These are phyloP conservation scores for Drosophila lacertosa DNA, from an alignment of 1,140 invertebrate species.

Conservation along the genomic window DNA sequence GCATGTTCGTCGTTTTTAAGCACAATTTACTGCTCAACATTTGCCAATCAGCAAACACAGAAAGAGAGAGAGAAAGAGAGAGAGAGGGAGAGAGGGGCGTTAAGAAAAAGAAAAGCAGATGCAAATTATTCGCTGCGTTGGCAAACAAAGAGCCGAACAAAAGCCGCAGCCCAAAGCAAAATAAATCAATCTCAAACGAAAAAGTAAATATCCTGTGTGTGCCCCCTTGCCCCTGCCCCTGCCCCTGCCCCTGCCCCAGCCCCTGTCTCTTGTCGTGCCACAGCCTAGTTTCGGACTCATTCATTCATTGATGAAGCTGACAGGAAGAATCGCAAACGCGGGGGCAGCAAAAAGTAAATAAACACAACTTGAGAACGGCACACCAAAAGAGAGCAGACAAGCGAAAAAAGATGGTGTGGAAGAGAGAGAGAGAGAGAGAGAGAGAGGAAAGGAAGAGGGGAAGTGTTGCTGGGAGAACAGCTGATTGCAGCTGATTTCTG, in stretches of 20 bases:
- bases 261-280: too few species aligned
- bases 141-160: conserved; percentile 51
- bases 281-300: conserved; percentile 15
- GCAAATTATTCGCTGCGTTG: conserved; percentile 67
- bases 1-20: conserved; percentile 17
- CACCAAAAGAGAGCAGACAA: background rate
- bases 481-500: conserved; percentile 77
- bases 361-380: conserved; percentile 54
- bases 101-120: conserved; percentile 4
- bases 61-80: background rate
- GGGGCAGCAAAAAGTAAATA: conserved; percentile 65
- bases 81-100: background rate
- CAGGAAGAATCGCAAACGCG: conserved; percentile 17
- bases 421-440: background rate
- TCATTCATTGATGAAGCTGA: conserved; percentile 45
- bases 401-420: background rate
- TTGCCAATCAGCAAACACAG: conserved; percentile 10
- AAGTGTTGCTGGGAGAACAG: conserved; percentile 52
- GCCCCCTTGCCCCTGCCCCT: background rate
- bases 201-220: conserved; percentile 76
- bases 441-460: background rate
- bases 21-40: background rate
- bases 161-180: conserved; percentile 45
- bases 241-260: background rate
- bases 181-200: conserved; percentile 69